Conservation (phyloP, 2,888 invertebrate genomes). For the Tinea trinotella region DNA sequence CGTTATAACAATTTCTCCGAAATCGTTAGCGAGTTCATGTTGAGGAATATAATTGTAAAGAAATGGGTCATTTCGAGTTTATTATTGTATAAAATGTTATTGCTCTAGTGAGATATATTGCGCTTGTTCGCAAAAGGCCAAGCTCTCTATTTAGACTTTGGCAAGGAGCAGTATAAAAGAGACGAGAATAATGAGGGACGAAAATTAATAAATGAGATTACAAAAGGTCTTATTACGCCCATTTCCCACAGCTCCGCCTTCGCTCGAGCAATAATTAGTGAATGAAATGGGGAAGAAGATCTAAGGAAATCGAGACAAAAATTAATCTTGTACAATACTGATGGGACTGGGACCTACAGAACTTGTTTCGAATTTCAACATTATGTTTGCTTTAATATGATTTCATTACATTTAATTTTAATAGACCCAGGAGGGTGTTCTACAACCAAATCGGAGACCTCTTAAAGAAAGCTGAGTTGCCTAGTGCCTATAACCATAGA, state of each 20-base stretch:
- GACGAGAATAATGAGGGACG: slow-evolving; percentile 39
- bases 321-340: slow-evolving; percentile 28
- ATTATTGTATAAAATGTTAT: slow-evolving; percentile 27
- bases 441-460: too few relatives aligned
- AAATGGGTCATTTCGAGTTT: slow-evolving; percentile 13
- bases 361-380: neutral
- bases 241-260: slow-evolving; percentile 46
- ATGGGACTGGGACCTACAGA: neutral
- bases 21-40: too few relatives aligned
- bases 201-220: slow-evolving; percentile 51
- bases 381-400: too few relatives aligned
- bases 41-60: too few relatives aligned
- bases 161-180: slow-evolving; percentile 33
- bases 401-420: too few relatives aligned
- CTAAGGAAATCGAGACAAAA: slow-evolving; percentile 26
- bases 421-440: too few relatives aligned
- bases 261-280: slow-evolving; percentile 50
- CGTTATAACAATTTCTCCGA: too few relatives aligned
- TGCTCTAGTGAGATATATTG: slow-evolving; percentile 26
- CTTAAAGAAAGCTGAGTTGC: too few relatives aligned
- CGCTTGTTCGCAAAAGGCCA: slow-evolving; percentile 22
- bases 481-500: too few relatives aligned
- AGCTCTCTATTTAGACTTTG: slow-evolving; percentile 40
- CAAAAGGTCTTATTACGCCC: slow-evolving; percentile 58
- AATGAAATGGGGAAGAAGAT: slow-evolving; percentile 38